A percentile compares a stretch with the other conserved stretches of the same genome.
These are phyloP conservation scores for Drosophila pectinifera DNA, from an alignment of 1,140 invertebrate species.

Conservation along the genomic window DNA sequence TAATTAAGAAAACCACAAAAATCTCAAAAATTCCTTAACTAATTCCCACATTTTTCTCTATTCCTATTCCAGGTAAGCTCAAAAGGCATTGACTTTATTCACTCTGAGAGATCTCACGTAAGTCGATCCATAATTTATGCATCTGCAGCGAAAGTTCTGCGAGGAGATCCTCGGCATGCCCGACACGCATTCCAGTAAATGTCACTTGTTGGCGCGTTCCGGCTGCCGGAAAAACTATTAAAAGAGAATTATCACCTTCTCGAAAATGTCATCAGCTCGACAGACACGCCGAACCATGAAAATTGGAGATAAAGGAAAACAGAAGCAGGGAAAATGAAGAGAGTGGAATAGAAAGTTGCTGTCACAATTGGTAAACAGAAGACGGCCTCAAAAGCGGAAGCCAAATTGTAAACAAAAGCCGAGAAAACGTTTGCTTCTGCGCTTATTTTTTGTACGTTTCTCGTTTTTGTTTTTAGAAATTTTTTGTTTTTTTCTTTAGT, in stretches of 20 bases:
- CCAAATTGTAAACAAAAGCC: constrained; percentile 56
- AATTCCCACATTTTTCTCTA: constrained; percentile 15
- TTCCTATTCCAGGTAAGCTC: constrained; percentile 62
- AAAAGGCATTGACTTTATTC: background rate
- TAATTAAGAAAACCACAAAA: background rate
- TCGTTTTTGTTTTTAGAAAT: constrained; percentile 50
- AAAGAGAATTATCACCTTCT: constrained; percentile 81
- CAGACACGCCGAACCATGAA: constrained; percentile 47
- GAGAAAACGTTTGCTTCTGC: constrained; percentile 53
- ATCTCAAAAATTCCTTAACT: background rate
- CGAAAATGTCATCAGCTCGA: constrained; percentile 50
- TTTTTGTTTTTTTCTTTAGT: constrained; percentile 29
- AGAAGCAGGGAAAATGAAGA: constrained; percentile 8
- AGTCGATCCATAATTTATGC: constrained; percentile 58
- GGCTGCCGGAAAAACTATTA: constrained; percentile 80
- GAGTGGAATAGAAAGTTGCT: constrained; percentile 45
- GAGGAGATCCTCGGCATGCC: constrained; percentile 36
- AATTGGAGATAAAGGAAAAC: constrained; percentile 23
- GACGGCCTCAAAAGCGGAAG: constrained; percentile 44
- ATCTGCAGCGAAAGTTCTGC: constrained; percentile 42
- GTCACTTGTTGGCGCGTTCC: constrained; percentile 66
- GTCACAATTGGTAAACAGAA: constrained; percentile 56
- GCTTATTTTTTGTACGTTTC: background rate
- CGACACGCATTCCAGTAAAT: constrained; percentile 70
- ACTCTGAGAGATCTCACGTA: constrained; percentile 40